phyloP scores from a whole-genome alignment of 2,888 invertebrate species.

The Pseudococcus longispinus region DNA sequence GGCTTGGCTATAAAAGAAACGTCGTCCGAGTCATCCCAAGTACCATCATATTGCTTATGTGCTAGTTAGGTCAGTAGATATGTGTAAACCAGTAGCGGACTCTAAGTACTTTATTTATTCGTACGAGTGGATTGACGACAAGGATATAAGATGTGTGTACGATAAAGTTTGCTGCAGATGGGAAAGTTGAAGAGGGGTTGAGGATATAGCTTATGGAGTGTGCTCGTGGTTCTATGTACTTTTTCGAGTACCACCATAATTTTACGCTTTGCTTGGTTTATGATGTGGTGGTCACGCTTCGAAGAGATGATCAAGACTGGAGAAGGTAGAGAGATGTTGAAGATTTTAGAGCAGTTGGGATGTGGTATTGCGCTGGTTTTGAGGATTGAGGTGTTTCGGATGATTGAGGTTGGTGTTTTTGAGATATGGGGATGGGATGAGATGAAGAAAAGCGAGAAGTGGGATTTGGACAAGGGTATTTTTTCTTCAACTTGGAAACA shows the following conservation, averaged over 20 bases:
- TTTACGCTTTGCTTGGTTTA: not conserved
- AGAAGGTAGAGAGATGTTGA: too few species aligned
- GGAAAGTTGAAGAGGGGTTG: not conserved
- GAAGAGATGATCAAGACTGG: not conserved
- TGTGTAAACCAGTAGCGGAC: not conserved
- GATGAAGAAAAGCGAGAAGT: too few species aligned
- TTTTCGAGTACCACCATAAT: not conserved
- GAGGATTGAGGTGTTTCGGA: too few species aligned
- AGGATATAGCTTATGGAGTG: not conserved
- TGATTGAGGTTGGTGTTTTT: too few species aligned
- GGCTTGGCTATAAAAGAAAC: too few species aligned
- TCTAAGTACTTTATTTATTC: not conserved
- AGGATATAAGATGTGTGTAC: not conserved
- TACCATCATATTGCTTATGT: not conserved
- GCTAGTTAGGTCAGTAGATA: not conserved
- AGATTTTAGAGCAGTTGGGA: too few species aligned
- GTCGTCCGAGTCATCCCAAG: not conserved
- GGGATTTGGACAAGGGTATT: too few species aligned
- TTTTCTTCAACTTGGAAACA: too few species aligned
- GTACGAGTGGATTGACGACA: not conserved
- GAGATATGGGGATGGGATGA: too few species aligned
- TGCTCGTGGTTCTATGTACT: too few species aligned
- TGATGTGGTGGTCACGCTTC: not conserved
- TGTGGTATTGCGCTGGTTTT: too few species aligned
- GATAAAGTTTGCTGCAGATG: not conserved